Conservation (phyloP, 2,797 vertebrate species). For the Danionella dracula region DNA sequence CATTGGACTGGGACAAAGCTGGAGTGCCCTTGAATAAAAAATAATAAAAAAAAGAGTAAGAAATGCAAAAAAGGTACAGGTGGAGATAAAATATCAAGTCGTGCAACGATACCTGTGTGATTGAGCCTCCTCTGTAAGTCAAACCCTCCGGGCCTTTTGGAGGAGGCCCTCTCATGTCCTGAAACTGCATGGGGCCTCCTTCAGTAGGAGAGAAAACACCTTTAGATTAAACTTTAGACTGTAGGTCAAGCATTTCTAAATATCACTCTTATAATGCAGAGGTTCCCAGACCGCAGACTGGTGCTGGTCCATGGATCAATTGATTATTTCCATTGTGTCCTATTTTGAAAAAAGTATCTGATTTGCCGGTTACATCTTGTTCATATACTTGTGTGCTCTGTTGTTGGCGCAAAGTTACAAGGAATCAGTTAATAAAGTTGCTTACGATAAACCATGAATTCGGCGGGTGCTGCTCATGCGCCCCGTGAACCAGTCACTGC, state of each 20-base stretch:
- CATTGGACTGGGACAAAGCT: constrained; percentile 81
- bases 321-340: no score
- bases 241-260: neutral
- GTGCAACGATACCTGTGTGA: constrained; percentile 40
- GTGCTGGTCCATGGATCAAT: no score
- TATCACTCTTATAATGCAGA: no score
- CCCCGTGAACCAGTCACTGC: no score
- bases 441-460: no score
- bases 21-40: constrained; percentile 81
- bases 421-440: no score
- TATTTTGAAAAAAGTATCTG: no score
- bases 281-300: no score
- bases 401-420: no score
- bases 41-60: neutral
- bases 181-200: constrained; percentile 40
- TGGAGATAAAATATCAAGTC: neutral
- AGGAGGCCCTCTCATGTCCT: constrained; percentile 40
- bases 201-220: neutral
- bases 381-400: no score
- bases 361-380: no score
- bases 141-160: constrained; percentile 34
- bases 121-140: constrained; percentile 41
- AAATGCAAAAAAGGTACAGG: neutral
- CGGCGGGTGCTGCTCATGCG: no score
- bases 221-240: neutral